Conservation (phyloP, 1,140 invertebrate species). For the Achroia grisella region DNA sequence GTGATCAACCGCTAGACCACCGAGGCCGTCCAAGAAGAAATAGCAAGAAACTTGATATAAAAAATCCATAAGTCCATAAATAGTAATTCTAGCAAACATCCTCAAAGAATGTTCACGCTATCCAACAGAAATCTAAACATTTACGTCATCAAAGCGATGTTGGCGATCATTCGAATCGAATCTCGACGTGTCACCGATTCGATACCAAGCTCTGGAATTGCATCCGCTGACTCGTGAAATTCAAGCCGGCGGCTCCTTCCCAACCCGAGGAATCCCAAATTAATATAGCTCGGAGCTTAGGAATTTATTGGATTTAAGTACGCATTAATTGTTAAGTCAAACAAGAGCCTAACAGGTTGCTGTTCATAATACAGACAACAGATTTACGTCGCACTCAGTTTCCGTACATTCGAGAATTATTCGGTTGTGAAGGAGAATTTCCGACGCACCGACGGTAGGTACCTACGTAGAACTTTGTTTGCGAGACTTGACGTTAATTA, state of each 20-base stretch:
- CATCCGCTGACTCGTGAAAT: conserved; percentile 4
- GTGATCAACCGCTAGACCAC: no score
- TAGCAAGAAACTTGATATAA: no score
- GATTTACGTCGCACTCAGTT: conserved; percentile 1
- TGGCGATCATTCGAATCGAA: not conserved
- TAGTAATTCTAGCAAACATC: no score
- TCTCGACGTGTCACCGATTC: not conserved
- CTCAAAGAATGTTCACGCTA: no score
- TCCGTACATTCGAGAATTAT: not conserved
- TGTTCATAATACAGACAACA: conserved; percentile 1
- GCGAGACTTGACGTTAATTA: no score
- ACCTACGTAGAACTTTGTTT: no score
- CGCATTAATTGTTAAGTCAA: conserved; percentile 1
- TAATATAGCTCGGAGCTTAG: not conserved
- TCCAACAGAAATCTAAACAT: no score
- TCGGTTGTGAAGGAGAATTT: no score
- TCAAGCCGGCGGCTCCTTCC: not conserved
- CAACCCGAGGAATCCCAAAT: not conserved
- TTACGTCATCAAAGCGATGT: no score
- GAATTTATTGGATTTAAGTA: conserved; percentile 3
- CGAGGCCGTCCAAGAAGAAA: no score
- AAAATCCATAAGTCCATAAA: no score
- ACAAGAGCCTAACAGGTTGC: not conserved
- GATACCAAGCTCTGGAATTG: not conserved
- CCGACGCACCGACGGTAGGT: no score